Conservation (phyloP, 2,797 vertebrate genomes). For the Labroides dimidiatus region DNA sequence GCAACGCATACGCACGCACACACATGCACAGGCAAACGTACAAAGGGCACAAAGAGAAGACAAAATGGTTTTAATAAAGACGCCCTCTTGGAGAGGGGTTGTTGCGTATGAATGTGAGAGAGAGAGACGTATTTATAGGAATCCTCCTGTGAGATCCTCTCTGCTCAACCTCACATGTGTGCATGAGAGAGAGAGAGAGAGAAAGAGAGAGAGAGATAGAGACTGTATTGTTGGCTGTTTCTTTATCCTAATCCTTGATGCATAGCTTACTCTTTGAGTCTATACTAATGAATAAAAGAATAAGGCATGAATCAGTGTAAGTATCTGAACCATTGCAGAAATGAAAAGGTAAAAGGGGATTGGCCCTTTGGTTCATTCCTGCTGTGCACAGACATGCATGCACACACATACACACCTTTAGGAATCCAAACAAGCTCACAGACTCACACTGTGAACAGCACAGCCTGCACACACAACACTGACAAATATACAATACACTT, state of each 20-base stretch:
- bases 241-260: conserved; percentile 74
- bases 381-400: conserved; percentile 21
- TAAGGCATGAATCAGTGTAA: conserved; percentile 60
- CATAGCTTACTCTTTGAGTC: conserved; percentile 45
- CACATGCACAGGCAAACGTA: conserved; percentile 27
- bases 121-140: conserved; percentile 82
- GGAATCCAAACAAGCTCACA: conserved; percentile 42
- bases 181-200: conserved; percentile 45
- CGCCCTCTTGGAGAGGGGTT: conserved; percentile 77
- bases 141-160: conserved; percentile 73
- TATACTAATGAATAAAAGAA: conserved; percentile 77
- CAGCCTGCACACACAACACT: conserved; percentile 11
- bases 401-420: conserved; percentile 1
- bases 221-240: conserved; percentile 55
- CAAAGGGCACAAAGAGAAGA: conserved; percentile 72
- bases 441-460: conserved; percentile 23
- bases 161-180: conserved; percentile 63
- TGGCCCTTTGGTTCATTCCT: conserved; percentile 37
- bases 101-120: conserved; percentile 78
- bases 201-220: conserved; percentile 21
- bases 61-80: conserved; percentile 84
- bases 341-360: conserved; percentile 52
- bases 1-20: background rate
- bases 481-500: conserved; percentile 2
- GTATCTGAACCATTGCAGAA: conserved; percentile 68